Evolutionary conservation across 2,113 vertebrate species (phyloP).

Genomic region (Corapipo altera): DNA sequence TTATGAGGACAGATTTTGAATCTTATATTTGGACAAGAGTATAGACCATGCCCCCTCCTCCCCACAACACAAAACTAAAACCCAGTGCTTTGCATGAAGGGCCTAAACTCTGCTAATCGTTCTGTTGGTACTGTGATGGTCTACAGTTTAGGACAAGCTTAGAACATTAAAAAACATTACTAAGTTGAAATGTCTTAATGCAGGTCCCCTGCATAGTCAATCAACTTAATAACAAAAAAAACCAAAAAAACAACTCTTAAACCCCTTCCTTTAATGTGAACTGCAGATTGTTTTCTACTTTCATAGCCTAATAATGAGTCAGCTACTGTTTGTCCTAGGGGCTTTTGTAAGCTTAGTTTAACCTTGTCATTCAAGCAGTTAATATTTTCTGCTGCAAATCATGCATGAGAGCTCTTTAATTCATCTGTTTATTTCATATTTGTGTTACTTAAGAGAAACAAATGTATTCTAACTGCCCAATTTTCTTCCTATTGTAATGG

Average conservation of each 20-base stretch:
- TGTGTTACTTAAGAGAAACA: not conserved
- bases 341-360: not conserved
- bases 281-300: not conserved
- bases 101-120: not conserved
- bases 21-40: not conserved
- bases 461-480: not conserved
- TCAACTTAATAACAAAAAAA: not conserved
- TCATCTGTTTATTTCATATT: conserved; percentile 1
- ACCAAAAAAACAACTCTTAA: not conserved
- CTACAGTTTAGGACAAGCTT: not conserved
- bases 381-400: not conserved
- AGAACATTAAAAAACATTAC: not conserved
- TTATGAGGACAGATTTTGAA: not conserved
- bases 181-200: not conserved
- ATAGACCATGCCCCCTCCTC: not conserved
- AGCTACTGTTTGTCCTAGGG: not conserved
- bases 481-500: not conserved
- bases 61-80: not conserved
- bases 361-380: not conserved
- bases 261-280: not conserved
- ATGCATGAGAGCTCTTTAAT: not conserved
- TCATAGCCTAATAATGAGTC: not conserved
- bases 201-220: not conserved
- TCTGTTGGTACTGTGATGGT: not conserved
- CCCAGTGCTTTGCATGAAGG: not conserved